Conservation (phyloP, 2,113 vertebrate genomes). For the Mungos mungo region DNA sequence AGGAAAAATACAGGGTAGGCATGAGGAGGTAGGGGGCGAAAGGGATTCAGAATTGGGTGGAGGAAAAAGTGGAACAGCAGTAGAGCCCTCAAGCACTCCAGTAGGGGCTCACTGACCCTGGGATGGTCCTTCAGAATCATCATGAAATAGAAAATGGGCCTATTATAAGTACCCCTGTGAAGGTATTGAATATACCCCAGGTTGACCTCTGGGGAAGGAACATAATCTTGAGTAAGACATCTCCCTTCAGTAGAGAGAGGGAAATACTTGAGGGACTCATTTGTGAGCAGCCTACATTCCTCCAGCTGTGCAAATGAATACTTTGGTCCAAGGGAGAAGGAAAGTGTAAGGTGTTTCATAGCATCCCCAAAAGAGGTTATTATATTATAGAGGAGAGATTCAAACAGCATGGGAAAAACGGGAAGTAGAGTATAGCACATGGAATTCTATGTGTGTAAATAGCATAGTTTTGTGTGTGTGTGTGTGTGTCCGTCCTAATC, state of each 20-base stretch:
- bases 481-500: background rate
- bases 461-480: background rate
- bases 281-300: background rate
- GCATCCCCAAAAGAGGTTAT: background rate
- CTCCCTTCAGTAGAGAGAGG: background rate
- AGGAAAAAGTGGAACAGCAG: background rate
- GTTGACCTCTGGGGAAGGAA: background rate
- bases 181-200: background rate
- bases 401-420: background rate
- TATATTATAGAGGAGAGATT: background rate
- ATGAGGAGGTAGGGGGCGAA: rapidly evolving
- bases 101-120: background rate
- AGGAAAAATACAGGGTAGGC: background rate
- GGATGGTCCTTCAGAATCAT: background rate
- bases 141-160: background rate
- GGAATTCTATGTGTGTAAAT: background rate
- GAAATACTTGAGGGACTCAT: background rate
- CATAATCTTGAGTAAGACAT: background rate
- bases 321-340: background rate
- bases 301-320: background rate
- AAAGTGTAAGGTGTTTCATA: background rate
- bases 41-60: background rate
- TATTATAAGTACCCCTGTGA: background rate
- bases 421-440: background rate
- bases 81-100: background rate